phyloP scores from a whole-genome alignment of 2,888 invertebrate species.

The Azorinus chamasolen region DNA sequence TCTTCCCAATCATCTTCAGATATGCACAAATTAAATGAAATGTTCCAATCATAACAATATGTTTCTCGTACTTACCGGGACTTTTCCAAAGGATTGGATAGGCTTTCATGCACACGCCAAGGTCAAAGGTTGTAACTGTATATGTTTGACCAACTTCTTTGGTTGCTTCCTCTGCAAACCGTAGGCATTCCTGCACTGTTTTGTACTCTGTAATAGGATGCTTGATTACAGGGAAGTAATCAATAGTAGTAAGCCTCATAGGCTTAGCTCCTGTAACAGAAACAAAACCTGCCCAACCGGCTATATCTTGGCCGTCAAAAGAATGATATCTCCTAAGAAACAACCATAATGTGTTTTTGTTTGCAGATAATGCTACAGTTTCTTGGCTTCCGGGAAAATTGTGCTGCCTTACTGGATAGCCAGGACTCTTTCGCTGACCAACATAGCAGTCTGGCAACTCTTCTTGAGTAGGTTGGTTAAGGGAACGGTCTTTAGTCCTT shows the following conservation, averaged over 20 bases:
- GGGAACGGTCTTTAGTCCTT: slow-evolving; percentile 14
- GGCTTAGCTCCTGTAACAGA: too few relatives aligned
- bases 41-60: slow-evolving; percentile 30
- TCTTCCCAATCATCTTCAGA: slow-evolving; percentile 18
- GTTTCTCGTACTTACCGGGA: slow-evolving; percentile 25
- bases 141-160: too few relatives aligned
- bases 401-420: slow-evolving; percentile 7
- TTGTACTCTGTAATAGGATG: too few relatives aligned
- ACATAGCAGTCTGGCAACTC: slow-evolving; percentile 49
- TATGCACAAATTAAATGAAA: slow-evolving; percentile 29
- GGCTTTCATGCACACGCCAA: too few relatives aligned
- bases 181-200: slow-evolving; percentile 58
- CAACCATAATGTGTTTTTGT: slow-evolving; percentile 22
- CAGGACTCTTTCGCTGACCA: slow-evolving; percentile 34
- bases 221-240: slow-evolving; percentile 66
- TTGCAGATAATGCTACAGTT: background rate
- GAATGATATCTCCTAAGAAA: slow-evolving; percentile 15
- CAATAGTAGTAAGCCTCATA: slow-evolving; percentile 53
- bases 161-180: too few relatives aligned
- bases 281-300: too few relatives aligned
- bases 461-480: slow-evolving; percentile 17
- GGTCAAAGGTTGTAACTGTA: too few relatives aligned
- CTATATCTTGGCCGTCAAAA: too few relatives aligned
- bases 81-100: slow-evolving; percentile 51
- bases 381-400: slow-evolving; percentile 21